Percentiles rank a stretch among this genome's conserved stretches.
Evolutionary conservation across 2,888 invertebrate species (phyloP).

Genomic region (Serripes groenlandicus): DNA sequence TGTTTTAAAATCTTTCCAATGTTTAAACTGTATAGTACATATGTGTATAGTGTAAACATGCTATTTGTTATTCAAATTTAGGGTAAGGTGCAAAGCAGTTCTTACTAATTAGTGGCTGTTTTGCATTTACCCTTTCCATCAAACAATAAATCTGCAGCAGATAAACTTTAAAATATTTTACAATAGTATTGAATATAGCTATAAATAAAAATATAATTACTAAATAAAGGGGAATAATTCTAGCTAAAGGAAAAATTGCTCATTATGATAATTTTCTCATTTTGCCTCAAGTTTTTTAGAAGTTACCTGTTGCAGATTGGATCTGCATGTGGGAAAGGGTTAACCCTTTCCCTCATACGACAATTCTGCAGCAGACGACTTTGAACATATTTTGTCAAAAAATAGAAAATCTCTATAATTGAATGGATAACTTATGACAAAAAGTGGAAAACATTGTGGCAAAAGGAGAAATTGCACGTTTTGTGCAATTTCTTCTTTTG

Average conservation of each 20-base stretch:
- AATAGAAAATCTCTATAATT: too few species aligned
- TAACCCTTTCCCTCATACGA: not conserved
- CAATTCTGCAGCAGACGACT: not conserved
- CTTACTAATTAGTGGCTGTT: not conserved
- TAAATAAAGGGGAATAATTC: not conserved
- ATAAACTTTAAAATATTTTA: not conserved
- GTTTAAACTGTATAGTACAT: too few species aligned
- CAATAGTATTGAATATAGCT: too few species aligned
- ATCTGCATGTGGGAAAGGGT: not conserved
- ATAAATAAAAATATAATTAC: too few species aligned
- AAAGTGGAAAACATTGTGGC: not conserved
- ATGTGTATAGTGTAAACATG: too few species aligned
- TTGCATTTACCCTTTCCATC: not conserved
- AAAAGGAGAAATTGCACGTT: not conserved
- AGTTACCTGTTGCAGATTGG: not conserved
- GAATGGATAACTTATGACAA: too few species aligned
- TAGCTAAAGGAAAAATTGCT: conserved; percentile 4
- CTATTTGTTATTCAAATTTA: too few species aligned
- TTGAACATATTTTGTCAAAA: too few species aligned
- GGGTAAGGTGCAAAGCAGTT: not conserved
- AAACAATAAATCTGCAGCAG: not conserved
- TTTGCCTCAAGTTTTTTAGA: not conserved
- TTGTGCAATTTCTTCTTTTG: not conserved
- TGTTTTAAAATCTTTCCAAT: too few species aligned
- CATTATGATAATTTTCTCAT: not conserved